phyloP scores from a whole-genome alignment of 92 coral and sea anemone species.

The Siderastrea radians region DNA sequence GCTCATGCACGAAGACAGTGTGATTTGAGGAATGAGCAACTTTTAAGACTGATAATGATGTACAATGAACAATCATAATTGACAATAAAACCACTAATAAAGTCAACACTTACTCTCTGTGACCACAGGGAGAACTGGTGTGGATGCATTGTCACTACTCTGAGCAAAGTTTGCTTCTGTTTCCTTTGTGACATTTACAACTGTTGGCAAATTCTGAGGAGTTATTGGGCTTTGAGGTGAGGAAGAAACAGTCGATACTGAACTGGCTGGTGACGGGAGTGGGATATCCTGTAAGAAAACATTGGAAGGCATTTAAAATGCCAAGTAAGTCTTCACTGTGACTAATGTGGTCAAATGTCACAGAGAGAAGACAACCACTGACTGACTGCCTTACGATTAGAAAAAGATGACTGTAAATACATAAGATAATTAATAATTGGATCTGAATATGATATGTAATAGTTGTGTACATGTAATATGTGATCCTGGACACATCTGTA shows the following conservation, averaged over 20 bases:
- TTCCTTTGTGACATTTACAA: conserved; percentile 55
- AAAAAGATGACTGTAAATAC: too few relatives aligned
- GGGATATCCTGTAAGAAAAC: not conserved
- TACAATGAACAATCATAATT: too few relatives aligned
- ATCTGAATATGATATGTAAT: too few relatives aligned
- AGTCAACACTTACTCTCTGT: not conserved
- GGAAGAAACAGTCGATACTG: conserved; percentile 13
- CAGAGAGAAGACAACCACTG: too few relatives aligned
- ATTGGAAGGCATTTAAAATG: not conserved
- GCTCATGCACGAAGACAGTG: too few relatives aligned
- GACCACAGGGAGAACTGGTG: not conserved
- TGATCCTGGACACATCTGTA: too few relatives aligned
- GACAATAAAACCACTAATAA: too few relatives aligned
- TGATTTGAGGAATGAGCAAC: too few relatives aligned
- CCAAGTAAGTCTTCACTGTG: not conserved
- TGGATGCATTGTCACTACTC: conserved; percentile 9
- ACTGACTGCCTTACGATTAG: too few relatives aligned
- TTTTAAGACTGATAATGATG: too few relatives aligned
- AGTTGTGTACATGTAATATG: too few relatives aligned
- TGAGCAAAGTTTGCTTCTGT: conserved; percentile 57
- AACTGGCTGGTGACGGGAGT: conserved; percentile 19
- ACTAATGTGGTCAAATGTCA: not conserved
- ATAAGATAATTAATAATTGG: too few relatives aligned
- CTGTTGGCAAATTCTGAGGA: conserved; percentile 44
- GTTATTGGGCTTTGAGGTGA: not conserved